Evolutionary conservation across 2,797 vertebrate species (phyloP).

Genomic region (Toxotes lorentzi): DNA sequence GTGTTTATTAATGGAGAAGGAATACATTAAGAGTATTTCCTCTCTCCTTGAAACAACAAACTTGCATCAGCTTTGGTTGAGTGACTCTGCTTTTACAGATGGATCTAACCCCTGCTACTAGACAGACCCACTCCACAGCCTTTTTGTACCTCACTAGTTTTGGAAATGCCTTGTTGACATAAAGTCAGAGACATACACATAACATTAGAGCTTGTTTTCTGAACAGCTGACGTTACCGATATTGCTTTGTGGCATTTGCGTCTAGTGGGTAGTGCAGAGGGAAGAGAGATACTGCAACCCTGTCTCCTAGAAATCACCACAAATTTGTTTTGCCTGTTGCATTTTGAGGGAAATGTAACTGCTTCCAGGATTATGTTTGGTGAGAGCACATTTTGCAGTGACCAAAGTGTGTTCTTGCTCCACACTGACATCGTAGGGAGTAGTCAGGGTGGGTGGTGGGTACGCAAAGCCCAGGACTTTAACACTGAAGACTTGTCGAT

Average conservation of each 20-base stretch:
- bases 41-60: constrained; percentile 58
- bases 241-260: constrained; percentile 10
- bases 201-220: constrained; percentile 2
- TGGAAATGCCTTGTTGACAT: constrained; percentile 35
- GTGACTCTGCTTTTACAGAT: constrained; percentile 36
- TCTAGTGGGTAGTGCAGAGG: neutral
- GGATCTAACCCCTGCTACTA: constrained; percentile 28
- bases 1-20: constrained; percentile 74
- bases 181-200: constrained; percentile 14
- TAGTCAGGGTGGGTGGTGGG: neutral
- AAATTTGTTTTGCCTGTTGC: neutral
- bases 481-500: no score
- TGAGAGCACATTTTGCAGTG: neutral
- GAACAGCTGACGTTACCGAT: neutral
- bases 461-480: neutral
- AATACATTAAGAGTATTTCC: constrained; percentile 66
- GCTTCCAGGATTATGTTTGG: neutral
- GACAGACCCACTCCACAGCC: constrained; percentile 19
- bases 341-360: neutral
- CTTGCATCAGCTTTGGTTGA: constrained; percentile 38
- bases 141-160: constrained; percentile 32
- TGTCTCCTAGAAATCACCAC: neutral
- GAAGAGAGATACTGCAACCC: neutral
- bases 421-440: neutral
- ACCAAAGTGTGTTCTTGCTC: neutral